A percentile compares a stretch with the other conserved stretches of the same genome.
Conservation (phyloP, 1,140 invertebrate genomes). For the Akabosia matsudoensis region DNA sequence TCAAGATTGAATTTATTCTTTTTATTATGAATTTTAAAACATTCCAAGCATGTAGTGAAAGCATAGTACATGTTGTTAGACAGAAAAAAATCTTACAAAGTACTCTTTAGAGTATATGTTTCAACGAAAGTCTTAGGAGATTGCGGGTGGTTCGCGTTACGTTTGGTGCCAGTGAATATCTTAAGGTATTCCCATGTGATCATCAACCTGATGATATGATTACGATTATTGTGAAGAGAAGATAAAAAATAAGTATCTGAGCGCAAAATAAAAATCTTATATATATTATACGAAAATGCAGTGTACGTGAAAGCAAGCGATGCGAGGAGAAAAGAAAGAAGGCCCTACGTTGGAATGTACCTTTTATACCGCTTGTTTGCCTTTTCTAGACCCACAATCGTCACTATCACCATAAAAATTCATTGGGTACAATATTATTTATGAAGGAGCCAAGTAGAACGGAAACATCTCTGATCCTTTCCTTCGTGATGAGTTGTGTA, state of each 20-base stretch:
- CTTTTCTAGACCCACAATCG: conserved; percentile 35
- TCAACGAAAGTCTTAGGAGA: no score
- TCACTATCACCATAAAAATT: conserved; percentile 46
- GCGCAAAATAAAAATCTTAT: background rate
- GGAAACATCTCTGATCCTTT: conserved; percentile 39
- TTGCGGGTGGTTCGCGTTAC: background rate
- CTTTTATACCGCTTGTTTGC: background rate
- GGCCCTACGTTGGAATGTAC: background rate
- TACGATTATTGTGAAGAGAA: conserved; percentile 9
- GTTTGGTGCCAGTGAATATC: background rate
- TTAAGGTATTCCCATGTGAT: conserved; percentile 8
- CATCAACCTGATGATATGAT: background rate
- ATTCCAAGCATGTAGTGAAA: conserved; percentile 5
- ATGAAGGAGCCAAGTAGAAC: conserved; percentile 45
- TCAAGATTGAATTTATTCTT: conserved; percentile 47
- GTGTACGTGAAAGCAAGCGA: background rate
- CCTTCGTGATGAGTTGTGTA: conserved; percentile 3
- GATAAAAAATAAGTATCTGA: background rate
- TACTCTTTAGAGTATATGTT: no score
- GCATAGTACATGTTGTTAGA: background rate
- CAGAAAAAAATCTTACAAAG: no score
- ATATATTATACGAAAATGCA: background rate
- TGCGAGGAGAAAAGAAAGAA: background rate
- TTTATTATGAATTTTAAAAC: conserved; percentile 46
- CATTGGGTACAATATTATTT: conserved; percentile 46